Conservation (phyloP, 2,113 vertebrate genomes). For the Agelaius tricolor region DNA sequence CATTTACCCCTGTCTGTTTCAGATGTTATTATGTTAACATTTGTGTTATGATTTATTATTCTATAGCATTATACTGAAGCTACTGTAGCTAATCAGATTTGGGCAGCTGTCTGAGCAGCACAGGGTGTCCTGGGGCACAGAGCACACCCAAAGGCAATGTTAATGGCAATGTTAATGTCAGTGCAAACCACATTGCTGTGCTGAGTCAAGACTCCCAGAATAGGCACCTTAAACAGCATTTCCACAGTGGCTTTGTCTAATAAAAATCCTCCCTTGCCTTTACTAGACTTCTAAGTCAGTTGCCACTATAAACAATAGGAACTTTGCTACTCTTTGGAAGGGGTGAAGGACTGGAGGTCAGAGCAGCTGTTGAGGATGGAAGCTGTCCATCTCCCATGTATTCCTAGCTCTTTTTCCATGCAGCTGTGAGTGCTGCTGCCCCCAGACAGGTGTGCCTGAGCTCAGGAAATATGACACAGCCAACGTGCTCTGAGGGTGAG, state of each 20-base stretch:
- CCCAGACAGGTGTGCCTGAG: not conserved
- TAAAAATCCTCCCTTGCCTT: not conserved
- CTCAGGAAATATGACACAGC: not conserved
- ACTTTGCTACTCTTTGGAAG: not conserved
- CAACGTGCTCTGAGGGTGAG: not conserved
- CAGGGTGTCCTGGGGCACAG: not conserved
- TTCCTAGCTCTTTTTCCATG: not conserved
- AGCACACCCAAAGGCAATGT: not conserved
- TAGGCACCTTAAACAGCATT: not conserved
- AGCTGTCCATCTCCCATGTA: not conserved
- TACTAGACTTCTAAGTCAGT: not conserved
- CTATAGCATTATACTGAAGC: not conserved
- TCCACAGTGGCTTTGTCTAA: not conserved
- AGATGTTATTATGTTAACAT: not conserved
- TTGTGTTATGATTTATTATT: not conserved
- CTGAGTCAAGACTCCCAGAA: slow-evolving; percentile 10
- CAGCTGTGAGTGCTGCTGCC: slow-evolving; percentile 7
- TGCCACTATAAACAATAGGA: not conserved
- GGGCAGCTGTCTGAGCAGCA: not conserved
- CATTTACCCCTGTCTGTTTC: not conserved
- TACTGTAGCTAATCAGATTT: not conserved
- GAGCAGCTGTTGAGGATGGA: not conserved
- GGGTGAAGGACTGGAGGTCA: not conserved
- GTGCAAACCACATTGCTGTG: not conserved
- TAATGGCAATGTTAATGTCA: rapidly evolving